These are phyloP conservation scores for Pollimyrus isidori DNA, from an alignment of 2,113 vertebrate species.

Conservation along the genomic window DNA sequence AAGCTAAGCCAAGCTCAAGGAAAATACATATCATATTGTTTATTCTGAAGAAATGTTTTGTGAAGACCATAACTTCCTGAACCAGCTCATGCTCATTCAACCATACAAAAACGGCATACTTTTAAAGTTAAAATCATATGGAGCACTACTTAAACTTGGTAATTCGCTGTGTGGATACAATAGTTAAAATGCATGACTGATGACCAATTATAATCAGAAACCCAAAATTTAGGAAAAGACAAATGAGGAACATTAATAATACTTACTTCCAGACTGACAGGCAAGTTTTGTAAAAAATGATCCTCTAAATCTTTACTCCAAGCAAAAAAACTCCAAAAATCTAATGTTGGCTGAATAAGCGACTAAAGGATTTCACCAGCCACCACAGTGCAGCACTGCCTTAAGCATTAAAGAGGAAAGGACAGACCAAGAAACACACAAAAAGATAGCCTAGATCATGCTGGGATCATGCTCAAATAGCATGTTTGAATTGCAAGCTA, in stretches of 20 bases:
- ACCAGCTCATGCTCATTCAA: not conserved
- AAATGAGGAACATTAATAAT: constrained; percentile 7
- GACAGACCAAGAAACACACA: not conserved
- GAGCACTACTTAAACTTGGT: not conserved
- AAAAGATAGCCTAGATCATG: not conserved
- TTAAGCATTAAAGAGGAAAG: not conserved
- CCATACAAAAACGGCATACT: not conserved
- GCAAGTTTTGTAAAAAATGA: not conserved
- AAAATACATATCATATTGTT: not conserved
- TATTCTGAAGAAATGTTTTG: not conserved
- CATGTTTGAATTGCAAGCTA: not conserved
- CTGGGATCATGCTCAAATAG: not conserved
- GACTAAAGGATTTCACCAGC: not conserved
- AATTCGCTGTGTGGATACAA: not conserved
- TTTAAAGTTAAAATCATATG: not conserved
- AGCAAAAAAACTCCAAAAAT: not conserved
- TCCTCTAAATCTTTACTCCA: not conserved
- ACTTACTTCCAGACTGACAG: not conserved
- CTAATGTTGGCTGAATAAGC: not conserved
- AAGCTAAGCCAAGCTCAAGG: not conserved
- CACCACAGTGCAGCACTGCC: not conserved
- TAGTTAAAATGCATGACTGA: not conserved
- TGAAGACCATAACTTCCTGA: not conserved
- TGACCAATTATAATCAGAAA: constrained; percentile 1
- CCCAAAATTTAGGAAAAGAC: not conserved